These are phyloP conservation scores for Lineus longissimus DNA, from an alignment of 1,140 invertebrate species.

Conservation along the genomic window DNA sequence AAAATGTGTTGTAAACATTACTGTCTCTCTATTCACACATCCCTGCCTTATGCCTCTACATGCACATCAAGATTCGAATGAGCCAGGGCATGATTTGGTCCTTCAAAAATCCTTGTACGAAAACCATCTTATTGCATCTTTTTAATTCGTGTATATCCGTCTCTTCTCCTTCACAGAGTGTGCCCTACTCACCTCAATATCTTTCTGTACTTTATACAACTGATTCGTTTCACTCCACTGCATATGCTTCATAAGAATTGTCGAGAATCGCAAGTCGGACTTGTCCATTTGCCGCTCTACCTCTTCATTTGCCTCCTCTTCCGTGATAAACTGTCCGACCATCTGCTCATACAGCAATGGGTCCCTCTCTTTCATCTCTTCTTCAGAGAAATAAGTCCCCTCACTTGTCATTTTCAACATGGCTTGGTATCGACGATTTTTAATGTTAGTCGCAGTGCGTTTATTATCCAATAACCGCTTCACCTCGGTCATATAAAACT, in stretches of 20 bases:
- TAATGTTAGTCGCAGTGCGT: conserved; percentile 59
- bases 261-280: conserved; percentile 47
- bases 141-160: too few relatives aligned
- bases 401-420: conserved; percentile 69
- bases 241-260: conserved; percentile 55
- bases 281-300: conserved; percentile 28
- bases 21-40: too few relatives aligned
- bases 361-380: conserved; percentile 87
- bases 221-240: conserved; percentile 62
- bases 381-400: conserved; percentile 80
- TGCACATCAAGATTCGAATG: neutral
- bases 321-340: conserved; percentile 76
- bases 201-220: conserved; percentile 62
- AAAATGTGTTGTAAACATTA: neutral
- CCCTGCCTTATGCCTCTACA: too few relatives aligned
- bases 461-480: conserved; percentile 40
- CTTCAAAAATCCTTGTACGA: too few relatives aligned
- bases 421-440: conserved; percentile 79
- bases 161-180: too few relatives aligned
- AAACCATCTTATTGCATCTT: too few relatives aligned
- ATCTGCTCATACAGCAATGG: conserved; percentile 85
- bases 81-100: neutral
- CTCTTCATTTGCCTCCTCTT: conserved; percentile 65
- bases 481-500: conserved; percentile 60
- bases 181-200: conserved; percentile 61